Evolutionary conservation across 37 sponge, comb jelly and placozoan genomes (phyloP), one percentile per base, ranked within the genome.

Genomic region (Beroe forskalii): DNA sequence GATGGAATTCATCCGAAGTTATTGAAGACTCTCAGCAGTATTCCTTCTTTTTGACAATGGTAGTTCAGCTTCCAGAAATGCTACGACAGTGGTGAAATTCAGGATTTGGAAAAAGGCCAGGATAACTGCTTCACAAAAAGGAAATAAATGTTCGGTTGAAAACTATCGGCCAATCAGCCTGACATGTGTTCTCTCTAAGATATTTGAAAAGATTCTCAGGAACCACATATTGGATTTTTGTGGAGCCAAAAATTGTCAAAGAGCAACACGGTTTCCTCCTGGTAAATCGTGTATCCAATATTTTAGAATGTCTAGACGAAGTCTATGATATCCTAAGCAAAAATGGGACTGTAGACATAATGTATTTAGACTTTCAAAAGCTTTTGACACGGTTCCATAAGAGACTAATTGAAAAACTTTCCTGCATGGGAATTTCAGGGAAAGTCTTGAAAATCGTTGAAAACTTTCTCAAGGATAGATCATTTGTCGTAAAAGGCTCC

Each of bases 101-200:
- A 32, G 22, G 8, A 32, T 72, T 36, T 72, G 76, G 76, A 72
- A 72, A 36, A 72, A 17, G 27, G 76, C 76, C 37, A 4, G 30
- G 25, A 27, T 64, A 27, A 64, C 66, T 64, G 66, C 66, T 30
- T 27, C 30, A 22, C 20, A 72, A 36, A 72, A 72, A 36, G 76
- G 76, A 17, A 27, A 72, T 22, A 72, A 72, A 36, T 17, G 40
- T 32, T 20, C 20, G 37, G 76, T 27, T 27, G 19, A 17, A 32
- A 72, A 72, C 76, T 72, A 72, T 72, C 37, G 76, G 37, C 76
- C 76, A 37, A 72, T 72, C 19, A 72, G 76, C 27, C 76, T 72
- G 40, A 72, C 76, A 36, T 38, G 76, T 36, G 76, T 72, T 32
- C 40, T 72, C 22, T 32, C 76, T 22, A 72, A 72, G 76, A 27